A percentile compares a stretch with the other conserved stretches of the same genome.
phyloP scores from a whole-genome alignment of 2,797 vertebrate species.

The Urosaurus nigricauda region DNA sequence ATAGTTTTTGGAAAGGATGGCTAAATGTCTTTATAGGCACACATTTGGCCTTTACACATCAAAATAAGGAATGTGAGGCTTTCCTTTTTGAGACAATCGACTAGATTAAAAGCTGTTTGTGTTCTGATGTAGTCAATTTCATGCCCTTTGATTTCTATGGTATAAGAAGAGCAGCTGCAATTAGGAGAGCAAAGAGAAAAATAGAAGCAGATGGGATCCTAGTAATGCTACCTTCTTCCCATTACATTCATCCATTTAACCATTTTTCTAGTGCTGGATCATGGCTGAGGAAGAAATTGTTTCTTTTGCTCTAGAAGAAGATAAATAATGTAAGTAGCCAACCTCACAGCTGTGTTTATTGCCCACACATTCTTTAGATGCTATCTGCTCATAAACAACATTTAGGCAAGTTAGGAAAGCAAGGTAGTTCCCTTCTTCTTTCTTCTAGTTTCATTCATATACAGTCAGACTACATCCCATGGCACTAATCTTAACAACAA shows the following conservation, averaged over 20 bases:
- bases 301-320: not conserved
- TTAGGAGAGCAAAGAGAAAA: not conserved
- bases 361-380: not conserved
- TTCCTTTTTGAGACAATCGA: not conserved
- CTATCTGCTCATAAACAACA: not conserved
- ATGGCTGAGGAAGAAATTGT: not conserved
- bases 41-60: not conserved
- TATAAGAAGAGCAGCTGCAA: not conserved
- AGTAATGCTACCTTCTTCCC: not conserved
- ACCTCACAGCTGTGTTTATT: too few relatives aligned
- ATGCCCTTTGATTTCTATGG: not conserved
- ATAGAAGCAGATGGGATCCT: not conserved
- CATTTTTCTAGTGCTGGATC: not conserved
- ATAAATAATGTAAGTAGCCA: not conserved
- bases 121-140: not conserved
- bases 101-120: not conserved
- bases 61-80: not conserved
- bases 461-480: not conserved
- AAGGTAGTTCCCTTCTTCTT: not conserved
- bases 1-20: not conserved
- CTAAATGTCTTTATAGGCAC: not conserved
- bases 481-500: not conserved
- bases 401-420: not conserved
- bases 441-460: not conserved
- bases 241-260: not conserved